Conservation (phyloP, 2,888 invertebrate species). For the Pemphredon lugubris region DNA sequence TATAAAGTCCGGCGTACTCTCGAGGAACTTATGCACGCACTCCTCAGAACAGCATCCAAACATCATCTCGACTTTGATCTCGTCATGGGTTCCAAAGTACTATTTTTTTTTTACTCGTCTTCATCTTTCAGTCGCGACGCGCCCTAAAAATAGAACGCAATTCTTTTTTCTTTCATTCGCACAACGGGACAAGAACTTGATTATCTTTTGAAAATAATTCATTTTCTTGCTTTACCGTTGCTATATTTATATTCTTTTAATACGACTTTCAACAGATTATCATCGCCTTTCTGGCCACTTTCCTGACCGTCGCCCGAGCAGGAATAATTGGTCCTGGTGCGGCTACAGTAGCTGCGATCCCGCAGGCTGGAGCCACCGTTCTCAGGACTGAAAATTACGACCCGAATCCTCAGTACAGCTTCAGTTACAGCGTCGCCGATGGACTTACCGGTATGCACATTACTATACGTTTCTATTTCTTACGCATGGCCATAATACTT, state of each 20-base stretch:
- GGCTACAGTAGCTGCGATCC: constrained; percentile 69
- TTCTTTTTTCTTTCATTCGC: too few relatives aligned
- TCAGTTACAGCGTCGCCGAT: constrained; percentile 77
- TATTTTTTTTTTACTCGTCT: background rate
- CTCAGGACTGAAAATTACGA: constrained; percentile 71
- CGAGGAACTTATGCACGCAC: constrained; percentile 49
- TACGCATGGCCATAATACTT: too few relatives aligned
- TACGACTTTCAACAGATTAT: constrained; percentile 34
- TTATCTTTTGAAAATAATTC: too few relatives aligned
- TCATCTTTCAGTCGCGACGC: background rate
- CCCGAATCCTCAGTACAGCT: constrained; percentile 76
- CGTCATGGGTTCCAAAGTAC: constrained; percentile 71
- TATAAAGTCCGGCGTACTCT: constrained; percentile 62
- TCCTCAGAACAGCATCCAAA: constrained; percentile 44
- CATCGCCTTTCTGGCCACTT: constrained; percentile 59
- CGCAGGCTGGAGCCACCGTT: constrained; percentile 63
- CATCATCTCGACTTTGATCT: constrained; percentile 33
- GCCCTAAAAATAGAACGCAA: background rate
- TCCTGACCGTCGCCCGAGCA: constrained; percentile 68
- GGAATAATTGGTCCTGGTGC: constrained; percentile 69
- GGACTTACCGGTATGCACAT: constrained; percentile 72
- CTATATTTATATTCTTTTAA: background rate
- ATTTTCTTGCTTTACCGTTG: too few relatives aligned
- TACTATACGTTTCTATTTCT: background rate
- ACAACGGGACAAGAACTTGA: too few relatives aligned